phyloP scores from a whole-genome alignment of 2,113 vertebrate species.

The Balaeniceps rex region DNA sequence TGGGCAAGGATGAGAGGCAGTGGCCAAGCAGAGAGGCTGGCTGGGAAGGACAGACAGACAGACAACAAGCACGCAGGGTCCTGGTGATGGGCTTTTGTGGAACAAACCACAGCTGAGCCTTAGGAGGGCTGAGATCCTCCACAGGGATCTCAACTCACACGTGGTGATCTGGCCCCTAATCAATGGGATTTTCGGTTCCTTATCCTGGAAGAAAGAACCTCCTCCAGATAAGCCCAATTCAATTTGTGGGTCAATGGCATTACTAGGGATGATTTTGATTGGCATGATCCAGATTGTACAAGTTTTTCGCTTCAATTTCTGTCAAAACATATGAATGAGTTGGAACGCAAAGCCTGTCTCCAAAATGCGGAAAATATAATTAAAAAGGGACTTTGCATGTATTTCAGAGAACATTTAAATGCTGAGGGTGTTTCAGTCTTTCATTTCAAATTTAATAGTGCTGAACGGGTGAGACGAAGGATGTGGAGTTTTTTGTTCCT shows the following conservation, averaged over 20 bases:
- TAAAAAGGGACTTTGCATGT: background rate
- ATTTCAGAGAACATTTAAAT: background rate
- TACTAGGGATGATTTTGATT: background rate
- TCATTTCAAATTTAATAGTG: background rate
- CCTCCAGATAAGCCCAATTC: background rate
- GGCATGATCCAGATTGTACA: background rate
- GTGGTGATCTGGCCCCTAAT: background rate
- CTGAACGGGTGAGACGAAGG: background rate
- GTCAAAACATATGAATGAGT: background rate
- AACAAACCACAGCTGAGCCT: background rate
- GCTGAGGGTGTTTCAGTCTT: background rate
- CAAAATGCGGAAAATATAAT: background rate
- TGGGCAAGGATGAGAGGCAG: background rate
- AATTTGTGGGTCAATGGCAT: background rate
- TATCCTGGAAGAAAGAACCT: background rate
- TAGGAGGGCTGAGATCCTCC: background rate
- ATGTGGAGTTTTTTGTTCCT: background rate
- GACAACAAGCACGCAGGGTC: background rate
- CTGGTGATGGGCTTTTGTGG: background rate
- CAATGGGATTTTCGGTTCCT: background rate
- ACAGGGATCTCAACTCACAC: accelerated
- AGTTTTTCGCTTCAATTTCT: background rate
- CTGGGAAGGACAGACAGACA: background rate
- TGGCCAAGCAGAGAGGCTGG: background rate
- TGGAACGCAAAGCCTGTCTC: background rate